These are phyloP conservation scores for Erebia aethiops DNA, from an alignment of 2,888 invertebrate species.

Conservation along the genomic window DNA sequence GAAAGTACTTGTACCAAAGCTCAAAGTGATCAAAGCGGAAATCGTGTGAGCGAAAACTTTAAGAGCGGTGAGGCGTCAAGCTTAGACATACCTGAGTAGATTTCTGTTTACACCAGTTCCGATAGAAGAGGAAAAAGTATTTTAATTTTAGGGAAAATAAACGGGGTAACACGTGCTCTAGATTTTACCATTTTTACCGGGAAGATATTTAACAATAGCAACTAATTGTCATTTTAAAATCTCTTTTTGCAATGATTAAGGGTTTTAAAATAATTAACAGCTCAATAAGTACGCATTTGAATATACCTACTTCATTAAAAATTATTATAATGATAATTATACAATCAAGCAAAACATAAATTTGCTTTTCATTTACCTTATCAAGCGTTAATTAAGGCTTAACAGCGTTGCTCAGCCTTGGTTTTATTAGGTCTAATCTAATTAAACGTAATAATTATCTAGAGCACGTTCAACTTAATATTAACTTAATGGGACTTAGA, in stretches of 20 bases:
- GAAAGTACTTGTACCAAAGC: slow-evolving; percentile 59
- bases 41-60: slow-evolving; percentile 62
- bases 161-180: slow-evolving; percentile 41
- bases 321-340: not conserved
- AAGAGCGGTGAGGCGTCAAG: slow-evolving; percentile 69
- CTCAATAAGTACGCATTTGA: not conserved
- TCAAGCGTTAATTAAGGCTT: not conserved
- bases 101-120: slow-evolving; percentile 80
- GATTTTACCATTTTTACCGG: slow-evolving; percentile 19
- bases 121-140: slow-evolving; percentile 71
- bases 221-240: not conserved
- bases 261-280: not conserved
- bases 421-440: slow-evolving; percentile 12
- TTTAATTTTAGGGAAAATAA: slow-evolving; percentile 55
- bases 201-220: not conserved
- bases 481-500: slow-evolving; percentile 38
- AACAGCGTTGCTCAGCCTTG: not conserved
- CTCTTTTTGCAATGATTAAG: not conserved
- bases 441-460: slow-evolving; percentile 20
- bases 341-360: not conserved
- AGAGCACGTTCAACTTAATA: slow-evolving; percentile 39
- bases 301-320: not conserved
- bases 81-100: slow-evolving; percentile 79
- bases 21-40: slow-evolving; percentile 65
- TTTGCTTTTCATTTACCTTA: not conserved